phyloP scores from a whole-genome alignment of 2,113 vertebrate species.

The Ahaetulla prasina region DNA sequence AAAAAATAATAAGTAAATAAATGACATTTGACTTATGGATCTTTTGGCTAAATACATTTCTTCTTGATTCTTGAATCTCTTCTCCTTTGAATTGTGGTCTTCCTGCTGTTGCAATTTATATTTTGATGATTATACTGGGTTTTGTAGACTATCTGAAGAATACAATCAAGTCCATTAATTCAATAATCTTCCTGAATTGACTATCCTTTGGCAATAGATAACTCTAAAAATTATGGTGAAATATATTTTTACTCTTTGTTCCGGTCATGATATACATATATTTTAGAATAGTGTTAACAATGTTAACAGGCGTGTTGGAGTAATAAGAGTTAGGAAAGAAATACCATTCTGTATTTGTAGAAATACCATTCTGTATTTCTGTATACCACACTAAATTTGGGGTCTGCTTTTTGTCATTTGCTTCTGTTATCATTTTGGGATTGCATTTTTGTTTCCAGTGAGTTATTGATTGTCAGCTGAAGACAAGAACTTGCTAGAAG shows the following conservation, averaged over 20 bases:
- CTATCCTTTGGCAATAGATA: background rate
- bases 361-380: background rate
- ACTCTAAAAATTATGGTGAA: background rate
- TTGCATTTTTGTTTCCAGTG: background rate
- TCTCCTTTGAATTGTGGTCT: background rate
- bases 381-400: background rate
- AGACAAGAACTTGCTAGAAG: background rate
- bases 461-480: background rate
- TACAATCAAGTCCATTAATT: background rate
- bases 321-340: background rate
- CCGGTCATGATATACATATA: background rate
- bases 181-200: background rate
- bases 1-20: background rate
- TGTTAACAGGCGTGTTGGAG: background rate
- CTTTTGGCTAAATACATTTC: background rate
- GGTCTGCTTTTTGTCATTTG: background rate
- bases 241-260: background rate
- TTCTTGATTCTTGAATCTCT: too few relatives aligned
- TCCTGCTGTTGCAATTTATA: background rate
- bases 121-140: background rate
- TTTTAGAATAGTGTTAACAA: background rate
- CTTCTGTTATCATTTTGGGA: fast-evolving
- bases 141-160: background rate
- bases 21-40: background rate
- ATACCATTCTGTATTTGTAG: background rate